Conservation (phyloP, 2,113 vertebrate genomes). For the Hydropotes inermis region DNA sequence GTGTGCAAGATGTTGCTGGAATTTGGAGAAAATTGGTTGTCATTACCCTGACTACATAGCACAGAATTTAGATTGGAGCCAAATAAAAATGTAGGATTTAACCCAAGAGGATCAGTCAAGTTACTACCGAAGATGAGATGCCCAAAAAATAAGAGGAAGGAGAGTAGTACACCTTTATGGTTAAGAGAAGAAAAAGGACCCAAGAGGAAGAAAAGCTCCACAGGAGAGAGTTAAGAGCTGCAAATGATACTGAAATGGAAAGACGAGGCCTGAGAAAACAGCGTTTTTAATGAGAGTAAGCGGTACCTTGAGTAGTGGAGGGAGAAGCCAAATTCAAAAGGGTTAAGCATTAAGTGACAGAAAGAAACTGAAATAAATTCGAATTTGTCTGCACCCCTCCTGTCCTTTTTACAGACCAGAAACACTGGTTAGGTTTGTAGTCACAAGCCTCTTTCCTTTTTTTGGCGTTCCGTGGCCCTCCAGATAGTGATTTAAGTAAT, state of each 20-base stretch:
- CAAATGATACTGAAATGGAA: background rate
- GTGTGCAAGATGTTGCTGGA: background rate
- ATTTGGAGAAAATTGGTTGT: background rate
- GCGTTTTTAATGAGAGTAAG: background rate
- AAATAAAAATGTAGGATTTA: background rate
- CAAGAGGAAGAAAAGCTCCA: background rate
- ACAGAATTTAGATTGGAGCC: background rate
- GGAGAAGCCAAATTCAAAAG: background rate
- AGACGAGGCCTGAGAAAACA: background rate
- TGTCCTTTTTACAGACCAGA: background rate
- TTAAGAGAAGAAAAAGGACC: background rate
- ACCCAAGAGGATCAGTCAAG: background rate
- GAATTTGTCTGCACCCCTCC: background rate
- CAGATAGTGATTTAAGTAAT: background rate
- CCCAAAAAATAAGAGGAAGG: background rate
- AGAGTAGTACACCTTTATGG: background rate
- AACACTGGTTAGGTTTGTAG: background rate
- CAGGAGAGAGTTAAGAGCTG: background rate
- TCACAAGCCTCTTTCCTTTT: background rate
- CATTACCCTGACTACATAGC: background rate
- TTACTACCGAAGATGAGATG: background rate
- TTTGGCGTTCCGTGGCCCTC: fast-evolving
- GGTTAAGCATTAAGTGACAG: background rate
- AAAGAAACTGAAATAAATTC: background rate
- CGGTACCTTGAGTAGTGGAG: background rate